Percentiles rank a stretch among this genome's conserved stretches.
Conservation (phyloP, 1,140 invertebrate species). For the Nasonia giraulti region DNA sequence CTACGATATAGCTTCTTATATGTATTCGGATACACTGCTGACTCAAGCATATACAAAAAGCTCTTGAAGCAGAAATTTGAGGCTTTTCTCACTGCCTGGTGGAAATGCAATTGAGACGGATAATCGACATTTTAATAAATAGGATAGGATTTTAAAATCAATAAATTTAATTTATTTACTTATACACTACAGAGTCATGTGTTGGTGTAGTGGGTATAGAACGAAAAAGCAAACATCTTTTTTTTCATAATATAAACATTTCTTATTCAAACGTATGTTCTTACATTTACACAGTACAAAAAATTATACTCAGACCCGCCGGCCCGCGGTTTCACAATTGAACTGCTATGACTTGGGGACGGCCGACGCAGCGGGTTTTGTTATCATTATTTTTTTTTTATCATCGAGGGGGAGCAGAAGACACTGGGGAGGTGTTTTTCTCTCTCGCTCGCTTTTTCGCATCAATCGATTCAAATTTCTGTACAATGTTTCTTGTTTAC, state of each 20-base stretch:
- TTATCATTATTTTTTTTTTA: constrained; percentile 11
- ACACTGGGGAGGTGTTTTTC: constrained; percentile 59
- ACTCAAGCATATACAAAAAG: too few species aligned
- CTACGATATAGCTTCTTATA: too few species aligned
- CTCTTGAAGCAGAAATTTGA: too few species aligned
- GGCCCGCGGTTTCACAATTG: constrained; percentile 65
- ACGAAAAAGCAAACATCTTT: constrained; percentile 51
- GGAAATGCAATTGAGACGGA: too few species aligned
- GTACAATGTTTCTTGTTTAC: constrained; percentile 30
- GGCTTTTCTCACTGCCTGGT: too few species aligned
- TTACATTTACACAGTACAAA: constrained; percentile 79
- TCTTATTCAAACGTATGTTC: constrained; percentile 77
- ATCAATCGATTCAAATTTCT: constrained; percentile 7
- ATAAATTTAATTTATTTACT: constrained; percentile 49
- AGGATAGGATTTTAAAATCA: constrained; percentile 13
- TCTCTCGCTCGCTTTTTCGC: constrained; percentile 41
- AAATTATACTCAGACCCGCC: constrained; percentile 75
- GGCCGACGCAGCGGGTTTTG: constrained; percentile 54
- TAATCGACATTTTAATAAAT: too few species aligned
- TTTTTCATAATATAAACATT: constrained; percentile 75
- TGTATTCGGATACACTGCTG: too few species aligned
- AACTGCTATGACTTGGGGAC: constrained; percentile 69
- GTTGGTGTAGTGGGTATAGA: constrained; percentile 31
- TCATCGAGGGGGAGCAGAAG: constrained; percentile 53
- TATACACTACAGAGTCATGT: constrained; percentile 36